Conservation (phyloP, 53 echinoderm and acorn worm species). For the Holothuria leucospilota region DNA sequence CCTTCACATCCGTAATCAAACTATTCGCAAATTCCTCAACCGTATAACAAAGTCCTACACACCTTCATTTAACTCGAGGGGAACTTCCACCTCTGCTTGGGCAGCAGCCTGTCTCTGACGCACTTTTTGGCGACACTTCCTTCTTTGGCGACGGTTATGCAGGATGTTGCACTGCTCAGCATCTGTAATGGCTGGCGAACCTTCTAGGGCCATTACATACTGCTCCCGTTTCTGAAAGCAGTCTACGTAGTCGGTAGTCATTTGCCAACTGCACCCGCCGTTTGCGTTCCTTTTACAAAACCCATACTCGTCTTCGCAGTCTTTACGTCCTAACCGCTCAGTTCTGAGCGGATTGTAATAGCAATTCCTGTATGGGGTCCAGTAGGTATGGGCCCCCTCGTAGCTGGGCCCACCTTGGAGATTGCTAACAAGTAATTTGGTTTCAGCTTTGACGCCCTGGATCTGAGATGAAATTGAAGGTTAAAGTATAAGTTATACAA, state of each 20-base stretch:
- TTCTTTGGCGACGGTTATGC: slow-evolving; percentile 1
- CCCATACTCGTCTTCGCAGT: neutral
- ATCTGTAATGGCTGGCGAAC: neutral
- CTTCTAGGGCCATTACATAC: neutral
- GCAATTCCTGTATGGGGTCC: neutral
- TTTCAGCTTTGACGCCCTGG: neutral
- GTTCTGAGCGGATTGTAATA: neutral
- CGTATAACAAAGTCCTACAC: too few relatives aligned
- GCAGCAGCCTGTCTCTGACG: neutral
- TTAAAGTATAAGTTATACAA: too few relatives aligned
- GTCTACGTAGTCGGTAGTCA: neutral
- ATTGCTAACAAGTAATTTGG: neutral
- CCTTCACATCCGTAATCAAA: too few relatives aligned
- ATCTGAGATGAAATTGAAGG: too few relatives aligned
- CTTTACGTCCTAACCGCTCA: neutral
- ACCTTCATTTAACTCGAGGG: too few relatives aligned
- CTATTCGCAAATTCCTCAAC: too few relatives aligned
- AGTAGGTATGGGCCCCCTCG: neutral
- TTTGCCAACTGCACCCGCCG: neutral
- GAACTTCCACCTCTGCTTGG: too few relatives aligned
- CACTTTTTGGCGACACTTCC: neutral
- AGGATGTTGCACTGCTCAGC: neutral
- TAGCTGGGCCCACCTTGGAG: neutral
- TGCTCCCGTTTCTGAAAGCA: neutral
- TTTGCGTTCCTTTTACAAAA: neutral